These are phyloP conservation scores for Pseudomyrmex pallidus DNA, from an alignment of 1,140 invertebrate species.

Conservation along the genomic window DNA sequence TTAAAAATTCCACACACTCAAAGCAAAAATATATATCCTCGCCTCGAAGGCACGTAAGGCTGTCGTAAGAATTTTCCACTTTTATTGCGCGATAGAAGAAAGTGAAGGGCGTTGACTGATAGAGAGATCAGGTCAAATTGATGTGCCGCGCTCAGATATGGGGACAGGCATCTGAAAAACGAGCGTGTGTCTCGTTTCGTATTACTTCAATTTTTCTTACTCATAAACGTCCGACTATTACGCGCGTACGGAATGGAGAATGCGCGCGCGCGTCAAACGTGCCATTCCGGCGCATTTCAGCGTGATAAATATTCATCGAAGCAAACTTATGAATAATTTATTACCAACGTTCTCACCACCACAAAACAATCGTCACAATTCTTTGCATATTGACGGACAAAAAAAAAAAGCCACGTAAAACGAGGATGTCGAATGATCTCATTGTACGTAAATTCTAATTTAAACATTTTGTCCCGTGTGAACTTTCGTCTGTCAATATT, in stretches of 20 bases:
- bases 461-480: too few relatives aligned
- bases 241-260: slow-evolving; percentile 6
- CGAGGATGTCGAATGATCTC: too few relatives aligned
- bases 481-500: too few relatives aligned
- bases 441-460: too few relatives aligned
- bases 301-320: neutral
- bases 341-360: too few relatives aligned
- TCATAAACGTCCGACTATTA: slow-evolving; percentile 58
- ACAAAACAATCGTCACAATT: too few relatives aligned
- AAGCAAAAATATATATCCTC: slow-evolving; percentile 40
- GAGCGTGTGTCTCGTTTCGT: slow-evolving; percentile 65
- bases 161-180: slow-evolving; percentile 69
- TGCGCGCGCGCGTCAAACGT: slow-evolving; percentile 3
- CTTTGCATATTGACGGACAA: too few relatives aligned
- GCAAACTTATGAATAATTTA: neutral
- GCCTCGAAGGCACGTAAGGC: neutral
- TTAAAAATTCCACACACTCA: neutral
- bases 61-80: slow-evolving; percentile 40
- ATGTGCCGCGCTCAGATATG: slow-evolving; percentile 57
- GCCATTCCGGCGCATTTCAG: neutral
- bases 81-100: slow-evolving; percentile 49
- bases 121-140: slow-evolving; percentile 72
- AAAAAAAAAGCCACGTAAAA: too few relatives aligned
- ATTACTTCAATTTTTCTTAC: slow-evolving; percentile 71
- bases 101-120: slow-evolving; percentile 68